phyloP scores from a whole-genome alignment of 2,797 vertebrate species.

The Acanthurus lineatus region DNA sequence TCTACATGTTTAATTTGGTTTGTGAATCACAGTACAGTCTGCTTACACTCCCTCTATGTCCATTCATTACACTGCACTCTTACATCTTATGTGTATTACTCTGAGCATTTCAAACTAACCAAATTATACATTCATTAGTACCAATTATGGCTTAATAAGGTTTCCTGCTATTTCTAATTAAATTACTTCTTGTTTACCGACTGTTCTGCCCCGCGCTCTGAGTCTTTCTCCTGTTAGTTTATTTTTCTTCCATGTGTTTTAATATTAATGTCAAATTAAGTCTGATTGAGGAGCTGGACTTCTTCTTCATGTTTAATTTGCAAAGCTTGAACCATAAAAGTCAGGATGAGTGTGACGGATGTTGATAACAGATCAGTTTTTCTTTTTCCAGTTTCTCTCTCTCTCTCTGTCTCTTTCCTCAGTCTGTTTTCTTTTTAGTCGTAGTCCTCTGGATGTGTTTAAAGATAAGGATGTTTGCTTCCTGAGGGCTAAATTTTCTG shows the following conservation, averaged over 20 bases:
- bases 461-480: constrained; percentile 23
- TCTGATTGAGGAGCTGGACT: constrained; percentile 11
- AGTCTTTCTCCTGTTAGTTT: constrained; percentile 2
- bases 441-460: constrained; percentile 18
- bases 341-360: constrained; percentile 39
- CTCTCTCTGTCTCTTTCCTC: too few relatives aligned
- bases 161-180: constrained; percentile 56
- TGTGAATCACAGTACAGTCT: background rate
- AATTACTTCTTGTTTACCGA: constrained; percentile 41
- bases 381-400: constrained; percentile 35
- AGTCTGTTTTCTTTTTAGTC: constrained; percentile 9
- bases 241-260: constrained; percentile 5
- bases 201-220: constrained; percentile 12
- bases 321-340: constrained; percentile 23
- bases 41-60: background rate
- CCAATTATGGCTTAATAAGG: constrained; percentile 51
- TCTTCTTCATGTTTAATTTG: constrained; percentile 11
- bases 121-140: constrained; percentile 56
- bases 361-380: constrained; percentile 27
- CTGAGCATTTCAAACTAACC: constrained; percentile 40
- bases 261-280: constrained; percentile 26
- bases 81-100: constrained; percentile 13
- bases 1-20: constrained; percentile 16
- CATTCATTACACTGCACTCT: constrained; percentile 13
- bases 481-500: constrained; percentile 15